Evolutionary conservation across 2,888 invertebrate species (phyloP).

Genomic region (Orthosia cruda): DNA sequence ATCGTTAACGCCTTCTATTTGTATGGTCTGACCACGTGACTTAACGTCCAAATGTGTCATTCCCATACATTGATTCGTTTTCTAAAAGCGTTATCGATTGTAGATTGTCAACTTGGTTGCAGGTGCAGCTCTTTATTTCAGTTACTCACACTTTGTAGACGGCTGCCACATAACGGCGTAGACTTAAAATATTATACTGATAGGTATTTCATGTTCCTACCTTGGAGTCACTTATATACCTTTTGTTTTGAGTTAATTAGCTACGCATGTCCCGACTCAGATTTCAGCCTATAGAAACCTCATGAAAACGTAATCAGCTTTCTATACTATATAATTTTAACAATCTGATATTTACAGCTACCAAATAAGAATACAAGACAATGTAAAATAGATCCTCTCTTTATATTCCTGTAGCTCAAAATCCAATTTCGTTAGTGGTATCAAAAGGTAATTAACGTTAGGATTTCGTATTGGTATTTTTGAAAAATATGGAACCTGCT

Average conservation of each 20-base stretch:
- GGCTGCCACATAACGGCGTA: neutral
- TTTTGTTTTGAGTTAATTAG: too few relatives aligned
- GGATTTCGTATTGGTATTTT: constrained; percentile 62
- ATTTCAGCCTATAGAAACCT: constrained; percentile 14
- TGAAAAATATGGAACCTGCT: constrained; percentile 83
- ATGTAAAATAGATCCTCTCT: neutral
- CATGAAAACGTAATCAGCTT: constrained; percentile 14
- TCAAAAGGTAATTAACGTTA: constrained; percentile 48
- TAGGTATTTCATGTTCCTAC: constrained; percentile 7
- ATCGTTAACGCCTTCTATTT: too few relatives aligned
- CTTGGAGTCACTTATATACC: neutral
- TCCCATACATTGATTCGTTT: too few relatives aligned
- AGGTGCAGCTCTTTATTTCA: too few relatives aligned
- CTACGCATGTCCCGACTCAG: constrained; percentile 8
- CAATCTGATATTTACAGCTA: constrained; percentile 8
- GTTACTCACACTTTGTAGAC: too few relatives aligned
- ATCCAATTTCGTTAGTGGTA: constrained; percentile 29
- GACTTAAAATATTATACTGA: neutral
- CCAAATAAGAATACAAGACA: constrained; percentile 12
- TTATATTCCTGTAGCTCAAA: constrained; percentile 16
- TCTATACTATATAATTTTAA: constrained; percentile 23
- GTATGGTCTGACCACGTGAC: too few relatives aligned
- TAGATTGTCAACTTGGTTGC: too few relatives aligned
- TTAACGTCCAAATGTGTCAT: too few relatives aligned
- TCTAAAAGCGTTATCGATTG: too few relatives aligned